Evolutionary conservation across 2,797 vertebrate genomes (phyloP), one percentile per base, ranked within the genome.

Genomic region (Zalophus californianus): DNA sequence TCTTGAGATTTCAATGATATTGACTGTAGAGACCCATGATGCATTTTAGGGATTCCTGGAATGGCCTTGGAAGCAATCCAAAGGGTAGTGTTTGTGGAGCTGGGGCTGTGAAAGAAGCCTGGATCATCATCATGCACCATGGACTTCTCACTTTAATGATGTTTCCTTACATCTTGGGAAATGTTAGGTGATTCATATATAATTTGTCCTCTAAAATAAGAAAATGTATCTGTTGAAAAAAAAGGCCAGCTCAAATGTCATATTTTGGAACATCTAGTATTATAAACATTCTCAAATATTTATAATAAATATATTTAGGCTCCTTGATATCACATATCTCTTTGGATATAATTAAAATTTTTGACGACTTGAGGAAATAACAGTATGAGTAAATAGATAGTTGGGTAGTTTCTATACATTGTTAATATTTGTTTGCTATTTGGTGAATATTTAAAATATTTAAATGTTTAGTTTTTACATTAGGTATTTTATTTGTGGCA

Each of bases 241-340:
- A 56, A 14, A 86, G 3, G 0, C 1, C 1, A 68, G 35, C 27
- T 73, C 35, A 62, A 86, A 29, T 27, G 13, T 68, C 60, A 12
- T 70, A 38, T 50, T 77, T 95, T 78, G 92, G n/a, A 66, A 2
- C 86, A 72, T n/a, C 8, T 12, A 52, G 13, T 75, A 11, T 79
- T 94, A 23, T 52, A 70, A 82, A 95, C 77, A 52, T 82, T 94
- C 60, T 70, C 38, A 68, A 90, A 77, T 16, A 82, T 83, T 94
- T 85, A 56, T 20, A 10, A 32, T n/a, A 10, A 3, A 80, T 3
- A 44, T 83, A 62, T 48, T 66, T 86, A 50, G 27, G 0, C 11
- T 72, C 1, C 78, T 93, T 68, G 64, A 15, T 88, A 54, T 50
- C 25, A 82, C 44, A 35, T 70, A 35, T 73, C 1, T 58, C 70